A percentile compares a stretch with the other conserved stretches of the same genome.
These are phyloP conservation scores for Heliconius hortense DNA, from an alignment of 2,888 invertebrate genomes.

Conservation along the genomic window DNA sequence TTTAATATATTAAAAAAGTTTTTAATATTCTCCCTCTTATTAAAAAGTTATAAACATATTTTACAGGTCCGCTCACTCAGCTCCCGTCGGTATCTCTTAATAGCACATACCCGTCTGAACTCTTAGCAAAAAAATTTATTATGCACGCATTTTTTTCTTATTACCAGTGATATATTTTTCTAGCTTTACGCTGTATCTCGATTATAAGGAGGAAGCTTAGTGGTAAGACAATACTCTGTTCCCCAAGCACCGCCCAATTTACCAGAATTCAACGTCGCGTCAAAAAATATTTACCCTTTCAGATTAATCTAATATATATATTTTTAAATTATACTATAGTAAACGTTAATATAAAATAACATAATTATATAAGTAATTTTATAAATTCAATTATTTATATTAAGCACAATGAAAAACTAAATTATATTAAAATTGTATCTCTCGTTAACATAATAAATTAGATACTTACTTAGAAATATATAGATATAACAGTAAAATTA, in stretches of 20 bases:
- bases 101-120: background rate
- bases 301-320: background rate
- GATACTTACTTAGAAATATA: no score
- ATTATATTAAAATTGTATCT: background rate
- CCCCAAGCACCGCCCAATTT: no score
- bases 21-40: background rate
- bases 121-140: constrained; percentile 1
- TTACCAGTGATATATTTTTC: background rate
- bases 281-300: no score
- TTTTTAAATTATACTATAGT: background rate
- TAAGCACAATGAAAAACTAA: background rate
- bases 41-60: background rate
- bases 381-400: background rate
- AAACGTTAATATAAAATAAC: background rate
- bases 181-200: background rate
- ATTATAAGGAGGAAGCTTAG: background rate
- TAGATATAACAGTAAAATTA: no score
- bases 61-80: background rate
- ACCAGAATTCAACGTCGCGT: no score
- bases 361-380: background rate
- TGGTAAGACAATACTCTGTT: no score
- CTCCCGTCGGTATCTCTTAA: constrained; percentile 21
- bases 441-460: background rate
- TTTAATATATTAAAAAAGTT: background rate
- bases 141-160: background rate